Base-by-base conservation (phyloP, 2,797 vertebrate species). In the Echeneis naucrates region DNA sequence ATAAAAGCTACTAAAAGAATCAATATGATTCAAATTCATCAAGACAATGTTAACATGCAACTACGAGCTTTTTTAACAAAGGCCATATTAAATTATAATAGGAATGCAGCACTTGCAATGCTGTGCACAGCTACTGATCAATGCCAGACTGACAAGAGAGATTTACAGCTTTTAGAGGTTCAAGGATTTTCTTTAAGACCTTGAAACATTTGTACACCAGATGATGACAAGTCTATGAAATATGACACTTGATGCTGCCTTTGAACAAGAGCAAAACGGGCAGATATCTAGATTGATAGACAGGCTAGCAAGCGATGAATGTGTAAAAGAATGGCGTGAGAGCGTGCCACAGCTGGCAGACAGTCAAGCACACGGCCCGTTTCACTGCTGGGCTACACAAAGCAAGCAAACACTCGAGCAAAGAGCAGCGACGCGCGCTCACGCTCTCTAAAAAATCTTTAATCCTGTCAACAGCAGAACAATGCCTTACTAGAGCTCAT, bases 381-480 rank as follows among this genome's bases (percentile, higher is more conserved):
- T 82, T 82, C 79, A 68, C 80, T 82, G 77, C 68, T 64, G 78
- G 88, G 78, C 90, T 40, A 74, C 9, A 81, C 75, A 84, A 80
- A 86, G 83, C 78, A 76, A 86, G 76, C 83, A 84, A 91, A 88
- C 81, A 85, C 70, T 84, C 35, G 8, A 84, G 73, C 65, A 37
- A 59, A 73, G 72, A 68, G 72, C 55, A 35, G 42, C 32, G 50
- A 63, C 51, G 26, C 74, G 68, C 77, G n/a, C 69, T 60, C 75
- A 48, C 80, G 42, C 84, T 58, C 78, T 84, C 78, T 84, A 67
- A 82, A n/a, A 88, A 80, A 88, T 91, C 78, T 91, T 90, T 92
- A 89, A 91, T 92, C 89, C 89, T 88, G 89, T 92, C 91, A 91
- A 65, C 86, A 86, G 82, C 87, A 86, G 86, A 88, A 92, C 88